phyloP scores from a whole-genome alignment of 2,888 invertebrate species.

The Hartigia nigra region DNA sequence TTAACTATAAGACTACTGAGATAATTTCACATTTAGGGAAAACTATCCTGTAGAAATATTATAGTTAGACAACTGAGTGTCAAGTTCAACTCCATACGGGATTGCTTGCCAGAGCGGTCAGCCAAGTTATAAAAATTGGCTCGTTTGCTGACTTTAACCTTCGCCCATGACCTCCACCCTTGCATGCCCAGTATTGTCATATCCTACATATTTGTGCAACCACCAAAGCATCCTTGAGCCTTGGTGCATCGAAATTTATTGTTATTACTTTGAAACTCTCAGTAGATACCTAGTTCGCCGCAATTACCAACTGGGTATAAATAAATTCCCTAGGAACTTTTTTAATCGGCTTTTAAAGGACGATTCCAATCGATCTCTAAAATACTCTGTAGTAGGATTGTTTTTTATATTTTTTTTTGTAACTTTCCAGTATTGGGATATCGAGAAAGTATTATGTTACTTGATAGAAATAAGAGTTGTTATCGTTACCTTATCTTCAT shows the following conservation, averaged over 20 bases:
- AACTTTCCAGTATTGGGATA: neutral
- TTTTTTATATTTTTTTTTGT: neutral
- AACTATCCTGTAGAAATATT: neutral
- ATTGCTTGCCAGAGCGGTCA: constrained; percentile 44
- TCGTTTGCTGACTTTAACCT: constrained; percentile 47
- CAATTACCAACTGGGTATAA: constrained; percentile 29
- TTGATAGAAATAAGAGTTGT: neutral
- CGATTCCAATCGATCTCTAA: neutral
- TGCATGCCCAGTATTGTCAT: neutral
- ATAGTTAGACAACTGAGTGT: constrained; percentile 20
- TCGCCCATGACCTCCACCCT: constrained; percentile 10
- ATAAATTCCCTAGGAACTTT: constrained; percentile 1
- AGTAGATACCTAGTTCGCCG: constrained; percentile 13
- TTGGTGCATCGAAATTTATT: constrained; percentile 30
- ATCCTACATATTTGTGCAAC: neutral
- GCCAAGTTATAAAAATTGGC: constrained; percentile 53
- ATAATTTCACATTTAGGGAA: neutral
- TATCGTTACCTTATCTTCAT: neutral
- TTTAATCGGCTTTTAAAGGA: neutral
- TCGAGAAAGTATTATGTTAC: neutral
- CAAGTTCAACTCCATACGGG: constrained; percentile 38
- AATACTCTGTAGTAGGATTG: neutral
- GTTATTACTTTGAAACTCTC: constrained; percentile 38
- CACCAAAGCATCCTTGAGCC: neutral
- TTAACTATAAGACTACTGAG: neutral